Base-by-base conservation (phyloP, 2,113 vertebrate genomes). In the Tetraodon nigroviridis region DNA sequence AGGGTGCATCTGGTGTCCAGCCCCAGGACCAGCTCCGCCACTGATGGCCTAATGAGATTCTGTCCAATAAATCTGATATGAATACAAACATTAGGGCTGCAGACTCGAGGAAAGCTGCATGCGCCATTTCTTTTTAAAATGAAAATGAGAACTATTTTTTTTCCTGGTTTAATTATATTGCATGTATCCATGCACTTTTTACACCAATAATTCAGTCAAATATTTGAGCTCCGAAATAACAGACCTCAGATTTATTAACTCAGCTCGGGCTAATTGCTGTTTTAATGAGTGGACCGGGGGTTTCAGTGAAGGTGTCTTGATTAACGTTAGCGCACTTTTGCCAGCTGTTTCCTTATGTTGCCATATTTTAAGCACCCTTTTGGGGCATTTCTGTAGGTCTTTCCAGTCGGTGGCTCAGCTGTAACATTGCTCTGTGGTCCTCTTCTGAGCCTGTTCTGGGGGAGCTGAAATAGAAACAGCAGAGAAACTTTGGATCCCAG, bases 161-260 rank as follows among this genome's bases (percentile, higher is more conserved):
- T 22, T 5, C 6, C 32, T 19, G 40, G 16, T 55, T 10, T 27
- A 29, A 17, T 13, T 16, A 7, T 3, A 10, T 53, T n/a, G 44
- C 44, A 8, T n/a, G n/a, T 46, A 46, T n/a, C 44, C n/a, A 37
- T 47, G n/a, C 44, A 11, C 47, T 42, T 50, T 44, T 20, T 42
- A 20, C 17, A 49, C 29, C 49, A 56, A 64, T 49, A 19, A 53
- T 29, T 56, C n/a, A n/a, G 4, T n/a, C 29, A 61, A 66, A n/a
- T 16, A 11, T 13, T 6, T 48, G 17, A 46, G 44, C n/a, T n/a
- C 15, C 2, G 44, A 20, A 41, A 55, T 17, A 45, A 14, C 3
- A 1, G 32, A 21, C 10, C 27, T 16, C 46, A 55, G 29, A 50
- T 27, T 55, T 32, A 54, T 7, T 21, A 40, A 45, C 14, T 48